phyloP scores from a whole-genome alignment of 2,888 invertebrate species.

The Ferdinandea cuprea region DNA sequence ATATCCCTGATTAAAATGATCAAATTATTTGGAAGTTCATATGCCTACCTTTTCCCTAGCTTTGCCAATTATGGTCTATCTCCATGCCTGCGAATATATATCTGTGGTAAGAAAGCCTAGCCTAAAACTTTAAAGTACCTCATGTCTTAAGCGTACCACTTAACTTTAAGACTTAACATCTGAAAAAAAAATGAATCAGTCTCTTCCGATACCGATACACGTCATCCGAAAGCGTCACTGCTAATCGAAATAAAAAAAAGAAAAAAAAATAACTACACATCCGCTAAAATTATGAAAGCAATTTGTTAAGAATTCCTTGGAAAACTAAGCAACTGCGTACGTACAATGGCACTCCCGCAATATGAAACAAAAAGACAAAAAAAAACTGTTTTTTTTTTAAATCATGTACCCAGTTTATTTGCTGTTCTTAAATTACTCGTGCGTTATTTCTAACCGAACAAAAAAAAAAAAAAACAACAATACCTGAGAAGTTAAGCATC shows the following conservation, averaged over 20 bases:
- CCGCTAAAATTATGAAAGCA: conserved; percentile 39
- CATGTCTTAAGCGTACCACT: too few species aligned
- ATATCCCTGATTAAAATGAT: too few species aligned
- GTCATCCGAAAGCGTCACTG: conserved; percentile 1
- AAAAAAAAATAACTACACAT: conserved; percentile 12
- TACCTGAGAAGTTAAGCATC: conserved; percentile 67
- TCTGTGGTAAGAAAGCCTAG: too few species aligned
- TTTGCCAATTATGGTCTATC: too few species aligned
- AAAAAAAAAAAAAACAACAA: conserved; percentile 26
- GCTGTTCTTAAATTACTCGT: conserved; percentile 42
- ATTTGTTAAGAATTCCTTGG: conserved; percentile 43
- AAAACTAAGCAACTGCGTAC: conserved; percentile 34
- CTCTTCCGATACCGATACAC: background rate
- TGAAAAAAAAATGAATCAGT: too few species aligned
- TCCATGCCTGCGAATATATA: too few species aligned
- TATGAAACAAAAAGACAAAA: conserved; percentile 1
- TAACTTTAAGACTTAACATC: too few species aligned
- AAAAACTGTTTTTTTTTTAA: background rate
- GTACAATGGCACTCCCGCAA: conserved; percentile 11
- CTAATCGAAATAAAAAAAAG: conserved; percentile 4
- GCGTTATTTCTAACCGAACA: conserved; percentile 5
- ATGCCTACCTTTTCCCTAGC: too few species aligned
- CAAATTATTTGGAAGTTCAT: too few species aligned
- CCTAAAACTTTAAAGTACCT: too few species aligned
- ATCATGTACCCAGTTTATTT: conserved; percentile 20